These are phyloP conservation scores for Lindbergichthys nudifrons DNA, from an alignment of 2,797 vertebrate species.

Conservation along the genomic window DNA sequence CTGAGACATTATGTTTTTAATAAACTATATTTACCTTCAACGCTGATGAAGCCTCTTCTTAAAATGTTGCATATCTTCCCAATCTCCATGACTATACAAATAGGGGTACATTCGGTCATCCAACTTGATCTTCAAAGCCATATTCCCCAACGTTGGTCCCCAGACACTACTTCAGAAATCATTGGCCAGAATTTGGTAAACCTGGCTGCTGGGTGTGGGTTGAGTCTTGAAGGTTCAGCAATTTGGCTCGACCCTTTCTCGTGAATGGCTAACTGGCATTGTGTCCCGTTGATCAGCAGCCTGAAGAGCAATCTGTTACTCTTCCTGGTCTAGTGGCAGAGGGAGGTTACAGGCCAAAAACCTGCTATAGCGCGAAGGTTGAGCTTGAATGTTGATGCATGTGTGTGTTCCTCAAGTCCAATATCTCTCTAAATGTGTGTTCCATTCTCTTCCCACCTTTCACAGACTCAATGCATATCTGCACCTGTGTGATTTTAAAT, in stretches of 20 bases:
- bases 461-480: conserved; percentile 4
- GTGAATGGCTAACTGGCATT: conserved; percentile 36
- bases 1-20: too few relatives aligned
- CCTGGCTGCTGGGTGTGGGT: background rate
- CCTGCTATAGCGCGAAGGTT: conserved; percentile 48
- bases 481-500: conserved; percentile 8
- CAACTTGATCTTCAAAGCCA: background rate
- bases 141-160: background rate
- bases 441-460: conserved; percentile 1
- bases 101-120: background rate
- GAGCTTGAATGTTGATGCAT: conserved; percentile 30
- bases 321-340: conserved; percentile 52
- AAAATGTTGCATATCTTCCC: too few relatives aligned
- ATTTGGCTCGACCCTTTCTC: conserved; percentile 21
- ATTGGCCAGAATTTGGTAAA: background rate
- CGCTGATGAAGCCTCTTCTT: too few relatives aligned
- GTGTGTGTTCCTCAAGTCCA: conserved; percentile 16
- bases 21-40: too few relatives aligned
- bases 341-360: conserved; percentile 54
- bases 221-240: conserved; percentile 31
- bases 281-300: conserved; percentile 28
- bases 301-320: conserved; percentile 49
- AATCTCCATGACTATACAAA: background rate
- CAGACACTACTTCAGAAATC: background rate
- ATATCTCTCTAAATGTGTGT: background rate